phyloP scores from a whole-genome alignment of 1,140 invertebrate species.

The Lasioglossum albipes region DNA sequence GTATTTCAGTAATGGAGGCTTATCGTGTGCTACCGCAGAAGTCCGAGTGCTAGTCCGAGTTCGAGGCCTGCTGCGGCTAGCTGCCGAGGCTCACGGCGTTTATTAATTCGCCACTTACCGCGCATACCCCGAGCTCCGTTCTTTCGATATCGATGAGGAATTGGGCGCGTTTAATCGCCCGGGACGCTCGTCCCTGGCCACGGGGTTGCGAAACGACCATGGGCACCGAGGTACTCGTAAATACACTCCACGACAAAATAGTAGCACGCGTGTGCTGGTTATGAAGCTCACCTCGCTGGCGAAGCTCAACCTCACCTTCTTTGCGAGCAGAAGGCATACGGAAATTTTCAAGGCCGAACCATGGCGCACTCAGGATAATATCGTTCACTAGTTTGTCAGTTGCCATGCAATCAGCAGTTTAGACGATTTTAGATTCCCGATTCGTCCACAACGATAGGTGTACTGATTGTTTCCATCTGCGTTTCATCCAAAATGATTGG shows the following conservation, averaged over 20 bases:
- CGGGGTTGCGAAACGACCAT: constrained; percentile 19
- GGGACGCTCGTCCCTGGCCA: not conserved
- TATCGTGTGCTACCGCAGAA: constrained; percentile 68
- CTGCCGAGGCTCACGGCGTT: constrained; percentile 38
- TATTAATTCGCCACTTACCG: constrained; percentile 71
- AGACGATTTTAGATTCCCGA: too few species aligned
- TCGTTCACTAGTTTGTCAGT: too few species aligned
- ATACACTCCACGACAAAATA: constrained; percentile 1
- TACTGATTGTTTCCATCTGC: too few species aligned
- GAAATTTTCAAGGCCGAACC: too few species aligned
- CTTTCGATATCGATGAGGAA: constrained; percentile 60
- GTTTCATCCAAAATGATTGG: too few species aligned
- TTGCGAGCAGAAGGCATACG: too few species aligned
- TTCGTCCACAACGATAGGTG: too few species aligned
- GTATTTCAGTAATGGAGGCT: constrained; percentile 71
- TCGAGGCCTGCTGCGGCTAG: constrained; percentile 10
- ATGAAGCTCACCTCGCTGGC: too few species aligned
- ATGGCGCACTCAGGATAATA: too few species aligned
- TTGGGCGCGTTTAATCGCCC: constrained; percentile 6
- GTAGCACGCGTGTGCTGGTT: too few species aligned
- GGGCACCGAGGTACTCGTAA: constrained; percentile 46
- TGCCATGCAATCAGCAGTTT: too few species aligned
- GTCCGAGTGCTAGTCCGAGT: constrained; percentile 52
- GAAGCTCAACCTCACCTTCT: too few species aligned
- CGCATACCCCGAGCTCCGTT: constrained; percentile 50